phyloP scores from a whole-genome alignment of 2,888 invertebrate genomes.

The Drosophila histrio region DNA sequence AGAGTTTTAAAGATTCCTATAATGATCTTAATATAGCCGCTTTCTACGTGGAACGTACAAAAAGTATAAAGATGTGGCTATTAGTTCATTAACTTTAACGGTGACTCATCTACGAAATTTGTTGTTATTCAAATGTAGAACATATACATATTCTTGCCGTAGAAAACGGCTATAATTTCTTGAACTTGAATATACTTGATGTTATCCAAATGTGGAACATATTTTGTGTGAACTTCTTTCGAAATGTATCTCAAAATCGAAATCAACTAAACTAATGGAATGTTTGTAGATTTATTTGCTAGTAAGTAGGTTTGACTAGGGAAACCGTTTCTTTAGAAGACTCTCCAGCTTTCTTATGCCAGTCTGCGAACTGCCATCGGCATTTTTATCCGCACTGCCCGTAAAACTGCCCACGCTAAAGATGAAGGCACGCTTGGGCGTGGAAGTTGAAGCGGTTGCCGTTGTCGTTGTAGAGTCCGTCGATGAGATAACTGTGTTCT shows the following conservation, averaged over 20 bases:
- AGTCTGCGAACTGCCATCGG: slow-evolving; percentile 72
- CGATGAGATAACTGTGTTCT: slow-evolving; percentile 22
- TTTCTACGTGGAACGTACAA: too few species aligned
- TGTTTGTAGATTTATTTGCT: slow-evolving; percentile 22
- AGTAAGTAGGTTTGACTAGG: slow-evolving; percentile 61
- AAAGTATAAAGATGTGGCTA: too few species aligned
- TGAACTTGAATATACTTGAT: too few species aligned
- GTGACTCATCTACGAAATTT: too few species aligned
- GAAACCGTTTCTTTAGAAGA: slow-evolving; percentile 85
- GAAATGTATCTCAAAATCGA: not conserved
- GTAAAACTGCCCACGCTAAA: slow-evolving; percentile 82
- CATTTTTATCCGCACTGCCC: slow-evolving; percentile 75
- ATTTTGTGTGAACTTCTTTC: not conserved
- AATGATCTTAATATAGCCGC: too few species aligned
- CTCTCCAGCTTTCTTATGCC: slow-evolving; percentile 86
- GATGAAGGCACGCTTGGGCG: slow-evolving; percentile 82
- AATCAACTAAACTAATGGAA: slow-evolving; percentile 48
- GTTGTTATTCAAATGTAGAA: too few species aligned
- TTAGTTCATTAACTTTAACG: not conserved
- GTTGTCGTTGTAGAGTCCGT: slow-evolving; percentile 35
- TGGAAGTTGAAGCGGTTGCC: slow-evolving; percentile 57
- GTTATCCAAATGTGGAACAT: too few species aligned
- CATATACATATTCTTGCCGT: too few species aligned
- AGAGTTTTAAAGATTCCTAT: not conserved
- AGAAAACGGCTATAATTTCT: too few species aligned